These are phyloP conservation scores for Ictalurus punctatus DNA, from an alignment of 2,113 vertebrate genomes.

Conservation along the genomic window DNA sequence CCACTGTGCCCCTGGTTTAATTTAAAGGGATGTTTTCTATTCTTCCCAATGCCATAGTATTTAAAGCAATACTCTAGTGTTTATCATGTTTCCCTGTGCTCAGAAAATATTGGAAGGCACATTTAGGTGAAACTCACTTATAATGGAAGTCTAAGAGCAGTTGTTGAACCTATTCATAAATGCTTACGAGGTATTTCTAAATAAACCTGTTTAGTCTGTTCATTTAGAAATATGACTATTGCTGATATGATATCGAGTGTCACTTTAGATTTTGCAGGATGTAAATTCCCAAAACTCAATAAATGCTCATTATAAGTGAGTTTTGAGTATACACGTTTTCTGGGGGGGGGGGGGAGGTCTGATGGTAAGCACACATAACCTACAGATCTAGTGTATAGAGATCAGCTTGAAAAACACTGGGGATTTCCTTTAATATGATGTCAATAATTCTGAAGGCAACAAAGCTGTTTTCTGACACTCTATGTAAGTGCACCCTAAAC, in stretches of 20 bases:
- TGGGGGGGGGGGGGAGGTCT: background rate
- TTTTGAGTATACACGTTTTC: background rate
- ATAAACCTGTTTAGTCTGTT: background rate
- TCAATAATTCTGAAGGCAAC: background rate
- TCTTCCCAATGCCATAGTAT: background rate
- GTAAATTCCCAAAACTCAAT: background rate
- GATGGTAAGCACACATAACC: background rate
- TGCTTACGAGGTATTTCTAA: background rate
- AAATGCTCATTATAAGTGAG: background rate
- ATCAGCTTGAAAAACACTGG: background rate
- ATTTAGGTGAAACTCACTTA: background rate
- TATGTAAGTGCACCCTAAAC: background rate
- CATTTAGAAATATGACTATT: background rate
- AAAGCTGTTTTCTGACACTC: conserved; percentile 29
- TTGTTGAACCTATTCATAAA: background rate
- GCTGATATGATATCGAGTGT: background rate
- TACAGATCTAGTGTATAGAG: background rate
- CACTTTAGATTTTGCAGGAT: background rate
- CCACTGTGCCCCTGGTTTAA: background rate
- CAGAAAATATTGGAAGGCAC: background rate
- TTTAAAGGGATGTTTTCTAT: background rate
- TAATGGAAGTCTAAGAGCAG: background rate
- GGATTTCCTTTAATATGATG: background rate
- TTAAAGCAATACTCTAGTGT: background rate
- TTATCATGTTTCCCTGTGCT: background rate